These are phyloP conservation scores for Hydrochoerus hydrochaeris DNA, from an alignment of 2,113 vertebrate genomes.

Conservation along the genomic window DNA sequence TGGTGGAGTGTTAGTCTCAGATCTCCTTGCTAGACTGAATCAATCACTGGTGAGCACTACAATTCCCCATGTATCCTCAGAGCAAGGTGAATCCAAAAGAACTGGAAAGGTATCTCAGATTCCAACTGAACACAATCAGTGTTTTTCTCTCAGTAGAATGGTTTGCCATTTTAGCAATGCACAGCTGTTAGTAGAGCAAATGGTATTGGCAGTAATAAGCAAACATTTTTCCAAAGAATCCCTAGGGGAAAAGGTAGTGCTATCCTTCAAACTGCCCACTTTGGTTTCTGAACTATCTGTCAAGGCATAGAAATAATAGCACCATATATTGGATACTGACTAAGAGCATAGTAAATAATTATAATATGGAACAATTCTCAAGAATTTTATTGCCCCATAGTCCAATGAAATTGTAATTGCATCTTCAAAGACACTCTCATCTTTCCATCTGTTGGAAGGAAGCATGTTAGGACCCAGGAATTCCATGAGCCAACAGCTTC, in stretches of 20 bases:
- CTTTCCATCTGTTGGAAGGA: too few relatives aligned
- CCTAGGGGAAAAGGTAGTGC: not conserved
- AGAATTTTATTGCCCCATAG: not conserved
- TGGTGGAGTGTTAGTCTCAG: too few relatives aligned
- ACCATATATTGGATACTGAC: not conserved
- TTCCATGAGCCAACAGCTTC: not conserved
- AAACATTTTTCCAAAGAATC: not conserved
- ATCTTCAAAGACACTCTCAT: not conserved
- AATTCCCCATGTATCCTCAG: too few relatives aligned
- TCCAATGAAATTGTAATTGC: not conserved
- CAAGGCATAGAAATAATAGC: not conserved
- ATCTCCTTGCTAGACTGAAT: too few relatives aligned
- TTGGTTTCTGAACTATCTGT: not conserved
- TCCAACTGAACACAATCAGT: too few relatives aligned
- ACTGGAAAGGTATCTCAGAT: too few relatives aligned
- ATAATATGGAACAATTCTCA: not conserved
- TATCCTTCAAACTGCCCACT: not conserved
- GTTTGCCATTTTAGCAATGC: too few relatives aligned
- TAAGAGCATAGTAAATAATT: not conserved
- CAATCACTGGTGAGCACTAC: too few relatives aligned
- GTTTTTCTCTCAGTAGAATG: too few relatives aligned
- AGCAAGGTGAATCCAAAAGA: too few relatives aligned
- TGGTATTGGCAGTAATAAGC: not conserved
- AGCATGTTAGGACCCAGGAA: not conserved
- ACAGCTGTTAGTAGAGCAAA: not conserved